Evolutionary conservation across 2,797 vertebrate species (phyloP).

Genomic region (Pogonophryne albipinna): DNA sequence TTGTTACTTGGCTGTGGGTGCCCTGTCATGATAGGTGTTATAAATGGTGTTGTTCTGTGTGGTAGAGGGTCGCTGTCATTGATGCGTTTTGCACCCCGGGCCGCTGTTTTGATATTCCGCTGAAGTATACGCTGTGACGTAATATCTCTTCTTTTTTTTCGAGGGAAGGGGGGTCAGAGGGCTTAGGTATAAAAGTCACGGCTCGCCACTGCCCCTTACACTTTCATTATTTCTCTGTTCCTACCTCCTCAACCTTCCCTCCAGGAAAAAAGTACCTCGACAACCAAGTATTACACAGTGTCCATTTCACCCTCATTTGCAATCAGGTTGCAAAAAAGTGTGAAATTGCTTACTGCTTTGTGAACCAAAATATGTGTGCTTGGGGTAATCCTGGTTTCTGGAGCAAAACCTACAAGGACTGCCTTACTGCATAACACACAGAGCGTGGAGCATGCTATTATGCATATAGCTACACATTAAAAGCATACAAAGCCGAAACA

Average conservation of each 20-base stretch:
- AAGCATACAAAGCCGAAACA: conserved; percentile 18
- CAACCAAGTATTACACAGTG: conserved; percentile 46
- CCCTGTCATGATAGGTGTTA: too few relatives aligned
- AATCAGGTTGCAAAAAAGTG: conserved; percentile 72
- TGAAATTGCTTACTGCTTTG: conserved; percentile 73
- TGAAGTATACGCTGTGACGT: too few relatives aligned
- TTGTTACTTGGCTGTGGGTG: too few relatives aligned
- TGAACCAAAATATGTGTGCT: conserved; percentile 61
- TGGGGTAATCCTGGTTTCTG: conserved; percentile 61
- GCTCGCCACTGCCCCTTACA: neutral
- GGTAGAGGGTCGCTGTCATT: too few relatives aligned
- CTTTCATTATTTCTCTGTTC: neutral
- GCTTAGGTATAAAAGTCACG: too few relatives aligned
- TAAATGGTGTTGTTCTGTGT: too few relatives aligned
- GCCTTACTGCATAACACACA: conserved; percentile 39
- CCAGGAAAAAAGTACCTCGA: conserved; percentile 17
- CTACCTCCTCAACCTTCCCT: conserved; percentile 15
- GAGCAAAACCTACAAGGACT: conserved; percentile 49
- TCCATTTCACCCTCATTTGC: conserved; percentile 54
- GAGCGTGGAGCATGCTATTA: conserved; percentile 37
- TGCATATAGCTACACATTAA: conserved; percentile 38
- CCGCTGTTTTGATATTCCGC: too few relatives aligned
- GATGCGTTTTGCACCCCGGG: too few relatives aligned
- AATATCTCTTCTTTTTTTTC: too few relatives aligned
- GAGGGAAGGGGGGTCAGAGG: too few relatives aligned